Conservation (phyloP, 2,888 invertebrate species). For the Notocelia uddmanniana region DNA sequence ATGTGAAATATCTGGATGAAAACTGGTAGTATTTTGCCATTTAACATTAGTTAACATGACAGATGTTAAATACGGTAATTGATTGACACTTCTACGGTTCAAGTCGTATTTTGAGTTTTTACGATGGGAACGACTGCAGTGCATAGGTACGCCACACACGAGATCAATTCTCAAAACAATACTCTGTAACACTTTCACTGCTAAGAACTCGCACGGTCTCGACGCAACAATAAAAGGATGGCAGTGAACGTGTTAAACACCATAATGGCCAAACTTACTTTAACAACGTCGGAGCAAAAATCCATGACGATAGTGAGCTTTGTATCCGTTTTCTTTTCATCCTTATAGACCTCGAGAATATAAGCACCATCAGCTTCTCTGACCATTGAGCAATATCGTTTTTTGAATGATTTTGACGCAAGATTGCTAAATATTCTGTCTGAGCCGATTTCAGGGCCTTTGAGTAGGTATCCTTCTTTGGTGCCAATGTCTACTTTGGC, state of each 20-base stretch:
- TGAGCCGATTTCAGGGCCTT: constrained; percentile 95
- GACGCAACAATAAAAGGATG: background rate
- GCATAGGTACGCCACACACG: background rate
- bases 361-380: constrained; percentile 97
- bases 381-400: constrained; percentile 94
- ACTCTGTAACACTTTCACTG: background rate
- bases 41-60: too few relatives aligned
- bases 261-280: constrained; percentile 80
- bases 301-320: constrained; percentile 97
- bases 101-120: too few relatives aligned
- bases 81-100: too few relatives aligned
- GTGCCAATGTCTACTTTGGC: constrained; percentile 91
- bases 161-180: background rate
- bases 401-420: constrained; percentile 96
- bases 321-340: constrained; percentile 95
- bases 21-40: too few relatives aligned
- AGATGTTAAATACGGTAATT: too few relatives aligned
- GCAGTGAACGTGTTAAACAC: background rate
- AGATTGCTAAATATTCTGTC: constrained; percentile 97
- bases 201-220: background rate
- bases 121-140: too few relatives aligned
- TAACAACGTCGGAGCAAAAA: constrained; percentile 95
- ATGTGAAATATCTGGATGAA: too few relatives aligned
- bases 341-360: constrained; percentile 96
- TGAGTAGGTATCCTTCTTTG: constrained; percentile 96